These are phyloP conservation scores for Scomber japonicus DNA, from an alignment of 2,113 vertebrate genomes.

Conservation along the genomic window DNA sequence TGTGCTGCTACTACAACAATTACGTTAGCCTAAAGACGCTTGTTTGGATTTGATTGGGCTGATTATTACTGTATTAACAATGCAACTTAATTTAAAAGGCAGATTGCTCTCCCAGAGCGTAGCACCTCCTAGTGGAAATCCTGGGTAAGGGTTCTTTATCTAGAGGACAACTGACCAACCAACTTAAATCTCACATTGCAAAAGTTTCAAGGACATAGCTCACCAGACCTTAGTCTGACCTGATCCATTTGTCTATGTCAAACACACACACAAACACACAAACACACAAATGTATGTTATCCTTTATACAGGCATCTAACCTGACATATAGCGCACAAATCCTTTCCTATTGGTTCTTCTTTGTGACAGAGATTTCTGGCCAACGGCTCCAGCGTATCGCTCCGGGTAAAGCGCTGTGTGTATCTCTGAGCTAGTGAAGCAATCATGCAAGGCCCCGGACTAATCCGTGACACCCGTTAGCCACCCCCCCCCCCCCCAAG, in stretches of 20 bases:
- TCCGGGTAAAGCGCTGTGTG: conserved; percentile 43
- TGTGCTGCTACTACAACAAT: too few species aligned
- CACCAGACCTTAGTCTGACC: not conserved
- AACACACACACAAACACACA: conserved; percentile 15
- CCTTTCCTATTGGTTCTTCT: conserved; percentile 26
- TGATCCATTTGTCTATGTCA: conserved; percentile 1
- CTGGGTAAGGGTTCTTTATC: not conserved
- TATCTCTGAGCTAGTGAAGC: conserved; percentile 66
- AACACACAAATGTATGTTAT: not conserved
- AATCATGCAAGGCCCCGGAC: conserved; percentile 68
- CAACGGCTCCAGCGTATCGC: conserved; percentile 38
- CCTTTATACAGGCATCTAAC: conserved; percentile 8
- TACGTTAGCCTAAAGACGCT: too few species aligned
- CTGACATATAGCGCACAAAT: conserved; percentile 40
- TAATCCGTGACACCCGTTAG: conserved; percentile 73
- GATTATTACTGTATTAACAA: too few species aligned
- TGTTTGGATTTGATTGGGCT: too few species aligned
- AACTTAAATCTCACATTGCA: not conserved
- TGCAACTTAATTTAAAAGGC: too few species aligned
- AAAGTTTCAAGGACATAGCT: conserved; percentile 25
- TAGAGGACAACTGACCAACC: not conserved
- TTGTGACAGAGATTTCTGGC: conserved; percentile 40
- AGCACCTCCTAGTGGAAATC: too few species aligned
- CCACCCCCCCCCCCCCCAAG: conserved; percentile 55
- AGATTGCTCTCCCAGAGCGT: too few species aligned